Conservation (phyloP, 2,113 vertebrate species). For the Scytalopus superciliaris region DNA sequence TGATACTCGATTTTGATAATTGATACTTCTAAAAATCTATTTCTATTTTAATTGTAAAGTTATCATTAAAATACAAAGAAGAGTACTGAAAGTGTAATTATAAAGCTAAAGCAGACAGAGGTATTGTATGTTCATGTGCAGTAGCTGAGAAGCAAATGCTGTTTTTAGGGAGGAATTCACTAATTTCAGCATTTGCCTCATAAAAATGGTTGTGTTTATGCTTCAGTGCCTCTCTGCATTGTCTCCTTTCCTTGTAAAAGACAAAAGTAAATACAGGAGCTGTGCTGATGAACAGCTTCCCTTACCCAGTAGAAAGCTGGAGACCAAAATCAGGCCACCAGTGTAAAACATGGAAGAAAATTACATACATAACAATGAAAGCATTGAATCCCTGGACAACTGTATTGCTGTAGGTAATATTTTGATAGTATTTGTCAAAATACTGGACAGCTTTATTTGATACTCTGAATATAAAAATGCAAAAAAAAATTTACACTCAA, state of each 20-base stretch:
- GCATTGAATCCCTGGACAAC: neutral
- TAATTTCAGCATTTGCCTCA: neutral
- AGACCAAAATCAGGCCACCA: neutral
- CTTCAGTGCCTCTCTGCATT: neutral
- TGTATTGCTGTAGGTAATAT: neutral
- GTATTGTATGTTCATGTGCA: neutral
- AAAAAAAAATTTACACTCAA: neutral
- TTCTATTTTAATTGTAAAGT: neutral
- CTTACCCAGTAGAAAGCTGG: neutral
- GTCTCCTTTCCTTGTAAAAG: neutral
- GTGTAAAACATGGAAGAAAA: neutral
- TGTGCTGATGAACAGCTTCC: neutral
- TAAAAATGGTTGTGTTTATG: neutral
- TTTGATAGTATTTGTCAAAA: neutral
- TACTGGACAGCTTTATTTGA: neutral
- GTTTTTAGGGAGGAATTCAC: neutral
- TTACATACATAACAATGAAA: neutral
- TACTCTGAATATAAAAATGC: neutral
- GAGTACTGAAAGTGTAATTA: neutral
- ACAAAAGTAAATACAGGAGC: neutral
- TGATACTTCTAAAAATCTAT: rapidly evolving
- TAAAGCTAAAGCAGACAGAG: neutral
- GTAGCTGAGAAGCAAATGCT: neutral
- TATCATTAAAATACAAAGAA: neutral
- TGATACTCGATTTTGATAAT: neutral